A percentile compares a stretch with the other conserved stretches of the same genome.
Evolutionary conservation across 2,888 invertebrate species (phyloP).

Genomic region (Hirudinaria manillensis): DNA sequence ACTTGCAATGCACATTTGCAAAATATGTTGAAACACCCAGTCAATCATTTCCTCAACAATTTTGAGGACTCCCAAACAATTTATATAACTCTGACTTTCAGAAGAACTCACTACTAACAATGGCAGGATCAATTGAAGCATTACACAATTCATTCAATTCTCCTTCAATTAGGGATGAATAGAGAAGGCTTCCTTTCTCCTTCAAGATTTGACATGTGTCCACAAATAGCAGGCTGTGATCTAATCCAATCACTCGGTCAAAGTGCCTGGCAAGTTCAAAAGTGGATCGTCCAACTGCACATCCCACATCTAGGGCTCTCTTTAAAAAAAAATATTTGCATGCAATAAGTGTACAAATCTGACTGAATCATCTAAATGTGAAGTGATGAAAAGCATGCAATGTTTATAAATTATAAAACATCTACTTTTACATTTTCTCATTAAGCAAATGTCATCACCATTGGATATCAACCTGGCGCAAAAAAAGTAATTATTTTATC

Average conservation of each 20-base stretch:
- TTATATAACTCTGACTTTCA: not conserved
- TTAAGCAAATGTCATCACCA: not conserved
- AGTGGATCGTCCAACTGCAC: slow-evolving; percentile 51
- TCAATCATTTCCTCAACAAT: no score
- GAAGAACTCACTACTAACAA: slow-evolving; percentile 43
- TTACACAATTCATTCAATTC: slow-evolving; percentile 44
- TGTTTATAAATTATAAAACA: not conserved
- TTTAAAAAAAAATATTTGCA: slow-evolving; percentile 40
- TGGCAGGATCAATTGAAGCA: slow-evolving; percentile 43
- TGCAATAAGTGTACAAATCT: slow-evolving; percentile 10
- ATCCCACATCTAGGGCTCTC: slow-evolving; percentile 52
- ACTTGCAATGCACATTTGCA: no score
- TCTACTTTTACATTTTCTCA: not conserved
- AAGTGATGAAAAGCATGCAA: not conserved
- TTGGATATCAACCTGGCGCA: not conserved
- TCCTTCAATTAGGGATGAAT: slow-evolving; percentile 48
- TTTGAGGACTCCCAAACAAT: no score
- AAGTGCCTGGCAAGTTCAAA: slow-evolving; percentile 49
- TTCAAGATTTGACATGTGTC: slow-evolving; percentile 48
- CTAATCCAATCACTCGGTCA: slow-evolving; percentile 50
- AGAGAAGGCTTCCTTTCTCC: slow-evolving; percentile 43
- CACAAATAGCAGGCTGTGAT: slow-evolving; percentile 51
- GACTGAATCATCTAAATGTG: not conserved
- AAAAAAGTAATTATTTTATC: not conserved
- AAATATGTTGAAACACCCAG: not conserved